These are phyloP conservation scores for Procambarus virginalis DNA, from an alignment of 1,140 invertebrate genomes.

Conservation along the genomic window DNA sequence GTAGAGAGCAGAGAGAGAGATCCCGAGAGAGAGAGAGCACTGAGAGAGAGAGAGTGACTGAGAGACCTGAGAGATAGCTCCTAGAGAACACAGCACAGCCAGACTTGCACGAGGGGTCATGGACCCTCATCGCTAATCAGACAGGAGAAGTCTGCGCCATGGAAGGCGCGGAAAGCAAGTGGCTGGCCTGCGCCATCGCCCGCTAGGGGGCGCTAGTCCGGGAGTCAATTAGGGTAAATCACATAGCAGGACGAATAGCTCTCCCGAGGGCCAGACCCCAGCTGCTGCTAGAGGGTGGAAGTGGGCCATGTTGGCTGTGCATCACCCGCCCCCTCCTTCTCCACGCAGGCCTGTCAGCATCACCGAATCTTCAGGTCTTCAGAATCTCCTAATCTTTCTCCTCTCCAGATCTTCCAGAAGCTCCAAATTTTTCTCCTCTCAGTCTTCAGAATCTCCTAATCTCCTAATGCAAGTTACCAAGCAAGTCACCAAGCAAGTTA, in stretches of 20 bases:
- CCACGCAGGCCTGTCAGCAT: too few relatives aligned
- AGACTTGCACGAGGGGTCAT: too few relatives aligned
- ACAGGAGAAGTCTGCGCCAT: too few relatives aligned
- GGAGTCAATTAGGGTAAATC: slow-evolving; percentile 21
- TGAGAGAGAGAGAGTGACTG: too few relatives aligned
- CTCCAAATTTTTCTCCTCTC: background rate
- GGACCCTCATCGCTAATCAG: too few relatives aligned
- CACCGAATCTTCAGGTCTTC: too few relatives aligned
- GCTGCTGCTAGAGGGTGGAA: slow-evolving; percentile 1
- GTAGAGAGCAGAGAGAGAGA: too few relatives aligned
- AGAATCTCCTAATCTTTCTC: background rate
- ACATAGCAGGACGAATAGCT: slow-evolving; percentile 13
- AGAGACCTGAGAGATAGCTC: too few relatives aligned
- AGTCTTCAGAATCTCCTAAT: background rate
- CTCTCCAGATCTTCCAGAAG: background rate
- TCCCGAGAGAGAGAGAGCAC: too few relatives aligned
- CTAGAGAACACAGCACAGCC: too few relatives aligned
- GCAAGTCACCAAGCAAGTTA: too few relatives aligned
- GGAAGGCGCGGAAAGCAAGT: background rate
- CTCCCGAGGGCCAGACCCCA: background rate
- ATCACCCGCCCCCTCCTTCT: background rate
- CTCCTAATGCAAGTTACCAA: too few relatives aligned
- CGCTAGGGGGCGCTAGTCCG: background rate
- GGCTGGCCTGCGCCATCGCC: background rate
- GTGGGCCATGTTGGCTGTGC: background rate